Percentiles rank a stretch among this genome's conserved stretches.
Evolutionary conservation across 2,113 vertebrate species (phyloP).

Genomic region (Centrocercus urophasianus): DNA sequence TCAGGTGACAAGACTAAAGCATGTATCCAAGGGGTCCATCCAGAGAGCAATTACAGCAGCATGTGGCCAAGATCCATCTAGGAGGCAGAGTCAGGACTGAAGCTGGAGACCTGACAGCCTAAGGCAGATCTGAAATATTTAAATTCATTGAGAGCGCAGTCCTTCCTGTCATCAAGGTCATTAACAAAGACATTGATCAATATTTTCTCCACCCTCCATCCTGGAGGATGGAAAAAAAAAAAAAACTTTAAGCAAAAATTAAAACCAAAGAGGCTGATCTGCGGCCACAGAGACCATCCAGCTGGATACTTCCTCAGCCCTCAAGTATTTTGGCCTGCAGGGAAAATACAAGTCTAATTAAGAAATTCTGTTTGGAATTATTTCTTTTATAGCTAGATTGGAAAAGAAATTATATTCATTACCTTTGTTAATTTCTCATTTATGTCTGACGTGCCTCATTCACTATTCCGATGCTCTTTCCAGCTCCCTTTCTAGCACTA

Average conservation of each 20-base stretch:
- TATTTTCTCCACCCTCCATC: neutral
- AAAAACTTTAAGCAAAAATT: neutral
- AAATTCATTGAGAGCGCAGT: neutral
- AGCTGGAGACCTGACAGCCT: neutral
- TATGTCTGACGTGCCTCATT: neutral
- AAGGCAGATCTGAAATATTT: neutral
- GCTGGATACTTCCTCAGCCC: neutral
- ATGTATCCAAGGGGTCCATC: fast-evolving
- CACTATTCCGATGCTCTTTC: neutral
- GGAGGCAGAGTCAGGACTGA: neutral
- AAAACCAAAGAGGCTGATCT: neutral
- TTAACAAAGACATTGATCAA: neutral
- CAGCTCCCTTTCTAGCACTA: neutral
- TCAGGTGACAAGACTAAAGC: too few species aligned
- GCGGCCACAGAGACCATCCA: neutral
- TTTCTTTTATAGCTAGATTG: neutral
- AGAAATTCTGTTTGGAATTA: neutral
- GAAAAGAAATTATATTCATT: neutral
- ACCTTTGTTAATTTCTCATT: neutral
- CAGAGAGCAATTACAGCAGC: fast-evolving
- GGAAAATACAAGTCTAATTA: neutral
- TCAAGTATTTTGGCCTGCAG: neutral
- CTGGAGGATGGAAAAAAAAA: neutral
- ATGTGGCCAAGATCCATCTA: neutral
- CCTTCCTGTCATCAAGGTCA: neutral